These are phyloP conservation scores for Calephelis nemesis DNA, from an alignment of 1,140 invertebrate genomes.

Conservation along the genomic window DNA sequence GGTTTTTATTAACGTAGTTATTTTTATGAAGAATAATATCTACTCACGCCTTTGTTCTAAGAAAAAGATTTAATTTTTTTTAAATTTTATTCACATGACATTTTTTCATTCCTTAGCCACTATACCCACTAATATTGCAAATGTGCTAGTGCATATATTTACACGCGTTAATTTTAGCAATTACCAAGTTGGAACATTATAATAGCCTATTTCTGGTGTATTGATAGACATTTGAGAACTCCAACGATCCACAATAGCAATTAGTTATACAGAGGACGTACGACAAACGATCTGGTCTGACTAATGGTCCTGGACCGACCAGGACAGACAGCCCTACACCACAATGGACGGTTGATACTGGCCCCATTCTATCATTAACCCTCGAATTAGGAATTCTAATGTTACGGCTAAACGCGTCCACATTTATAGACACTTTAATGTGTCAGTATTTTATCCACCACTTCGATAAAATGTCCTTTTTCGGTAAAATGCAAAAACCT, in stretches of 20 bases:
- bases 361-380: slow-evolving; percentile 52
- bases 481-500: no score
- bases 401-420: slow-evolving; percentile 16
- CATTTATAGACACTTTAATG: background rate
- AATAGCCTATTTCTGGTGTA: background rate
- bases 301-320: slow-evolving; percentile 48
- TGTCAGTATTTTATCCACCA: background rate
- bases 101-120: no score
- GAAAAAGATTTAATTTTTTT: no score
- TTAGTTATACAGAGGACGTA: slow-evolving; percentile 64
- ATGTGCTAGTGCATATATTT: no score
- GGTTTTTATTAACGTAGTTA: no score
- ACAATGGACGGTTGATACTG: slow-evolving; percentile 46
- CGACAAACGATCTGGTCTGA: slow-evolving; percentile 65
- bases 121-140: no score
- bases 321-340: slow-evolving; percentile 48
- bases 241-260: slow-evolving; percentile 66
- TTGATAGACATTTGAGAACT: slow-evolving; percentile 40
- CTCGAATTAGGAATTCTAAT: slow-evolving; percentile 24
- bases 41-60: no score
- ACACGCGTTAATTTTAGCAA: no score
- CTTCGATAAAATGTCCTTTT: background rate
- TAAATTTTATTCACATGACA: no score
- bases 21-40: no score
- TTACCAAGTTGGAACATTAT: no score